Percentiles rank a stretch among this genome's conserved stretches.
phyloP scores from a whole-genome alignment of 2,797 vertebrate species.

The Chelonia mydas region DNA sequence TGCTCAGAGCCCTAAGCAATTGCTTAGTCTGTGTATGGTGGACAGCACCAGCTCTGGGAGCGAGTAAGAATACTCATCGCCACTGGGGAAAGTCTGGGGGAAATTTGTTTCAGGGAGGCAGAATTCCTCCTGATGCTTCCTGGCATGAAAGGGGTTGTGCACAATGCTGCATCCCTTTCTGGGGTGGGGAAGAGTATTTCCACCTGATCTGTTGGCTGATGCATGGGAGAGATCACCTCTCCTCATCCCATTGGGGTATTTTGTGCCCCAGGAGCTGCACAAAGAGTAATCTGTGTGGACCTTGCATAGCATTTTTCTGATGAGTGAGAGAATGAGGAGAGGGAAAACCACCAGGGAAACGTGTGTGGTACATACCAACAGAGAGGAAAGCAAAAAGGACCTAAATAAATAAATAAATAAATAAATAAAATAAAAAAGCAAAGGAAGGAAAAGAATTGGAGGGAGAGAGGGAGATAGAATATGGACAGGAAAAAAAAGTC shows the following conservation, averaged over 20 bases:
- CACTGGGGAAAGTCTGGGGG: not conserved
- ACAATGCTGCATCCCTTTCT: not conserved
- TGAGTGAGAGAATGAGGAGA: not conserved
- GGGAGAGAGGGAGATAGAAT: not conserved
- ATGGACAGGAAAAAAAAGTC: not conserved
- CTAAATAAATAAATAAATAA: too few relatives aligned
- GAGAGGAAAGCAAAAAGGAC: not conserved
- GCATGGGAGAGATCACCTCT: not conserved
- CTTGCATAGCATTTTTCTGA: not conserved
- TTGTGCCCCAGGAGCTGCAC: not conserved
- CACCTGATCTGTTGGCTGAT: not conserved
- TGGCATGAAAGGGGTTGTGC: not conserved
- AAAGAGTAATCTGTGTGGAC: not conserved
- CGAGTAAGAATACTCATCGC: not conserved
- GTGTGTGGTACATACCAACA: not conserved
- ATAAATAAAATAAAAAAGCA: not conserved
- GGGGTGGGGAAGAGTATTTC: not conserved
- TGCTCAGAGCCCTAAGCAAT: not conserved
- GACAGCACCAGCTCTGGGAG: not conserved
- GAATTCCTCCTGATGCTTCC: not conserved
- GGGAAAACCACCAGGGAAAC: not conserved
- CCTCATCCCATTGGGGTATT: not conserved
- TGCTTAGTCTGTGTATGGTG: not conserved
- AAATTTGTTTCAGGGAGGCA: not conserved
- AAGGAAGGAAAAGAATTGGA: not conserved